A percentile compares a stretch with the other conserved stretches of the same genome.
Conservation (phyloP, 2,888 invertebrate genomes). For the Phrixothrix hirtus region DNA sequence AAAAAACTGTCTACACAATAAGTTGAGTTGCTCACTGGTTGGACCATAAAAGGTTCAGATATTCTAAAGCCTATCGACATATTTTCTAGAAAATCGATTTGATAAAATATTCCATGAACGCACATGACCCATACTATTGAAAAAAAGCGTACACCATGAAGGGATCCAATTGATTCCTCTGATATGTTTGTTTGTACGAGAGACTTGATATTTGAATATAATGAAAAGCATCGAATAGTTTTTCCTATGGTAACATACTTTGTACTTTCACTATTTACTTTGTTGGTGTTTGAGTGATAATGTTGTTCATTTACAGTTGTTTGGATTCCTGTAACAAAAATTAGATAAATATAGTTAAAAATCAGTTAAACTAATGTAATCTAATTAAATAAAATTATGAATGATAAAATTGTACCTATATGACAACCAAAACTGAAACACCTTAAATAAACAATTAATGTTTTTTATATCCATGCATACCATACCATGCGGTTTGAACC, state of each 20-base stretch:
- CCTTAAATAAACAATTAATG: too few species aligned
- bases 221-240: constrained; percentile 57
- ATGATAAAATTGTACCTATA: too few species aligned
- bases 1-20: constrained; percentile 59
- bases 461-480: too few species aligned
- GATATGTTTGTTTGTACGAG: constrained; percentile 52
- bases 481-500: too few species aligned
- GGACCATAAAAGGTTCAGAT: constrained; percentile 49
- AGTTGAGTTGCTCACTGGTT: constrained; percentile 55
- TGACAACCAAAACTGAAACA: too few species aligned
- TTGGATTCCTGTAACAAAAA: background rate
- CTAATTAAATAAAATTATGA: too few species aligned
- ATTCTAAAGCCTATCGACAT: constrained; percentile 48
- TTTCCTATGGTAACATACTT: constrained; percentile 31
- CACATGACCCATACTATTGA: constrained; percentile 63
- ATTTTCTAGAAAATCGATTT: constrained; percentile 53
- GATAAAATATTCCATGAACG: constrained; percentile 58
- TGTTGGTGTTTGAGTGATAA: too few species aligned
- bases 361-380: too few species aligned
- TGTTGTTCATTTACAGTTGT: background rate
- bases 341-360: too few species aligned
- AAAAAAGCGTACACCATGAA: constrained; percentile 61
- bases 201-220: constrained; percentile 56
- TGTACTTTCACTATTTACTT: constrained; percentile 1
- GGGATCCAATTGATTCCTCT: constrained; percentile 49